Base-by-base conservation (phyloP, 1,140 invertebrate species). In the Pogonomyrmex barbatus region DNA sequence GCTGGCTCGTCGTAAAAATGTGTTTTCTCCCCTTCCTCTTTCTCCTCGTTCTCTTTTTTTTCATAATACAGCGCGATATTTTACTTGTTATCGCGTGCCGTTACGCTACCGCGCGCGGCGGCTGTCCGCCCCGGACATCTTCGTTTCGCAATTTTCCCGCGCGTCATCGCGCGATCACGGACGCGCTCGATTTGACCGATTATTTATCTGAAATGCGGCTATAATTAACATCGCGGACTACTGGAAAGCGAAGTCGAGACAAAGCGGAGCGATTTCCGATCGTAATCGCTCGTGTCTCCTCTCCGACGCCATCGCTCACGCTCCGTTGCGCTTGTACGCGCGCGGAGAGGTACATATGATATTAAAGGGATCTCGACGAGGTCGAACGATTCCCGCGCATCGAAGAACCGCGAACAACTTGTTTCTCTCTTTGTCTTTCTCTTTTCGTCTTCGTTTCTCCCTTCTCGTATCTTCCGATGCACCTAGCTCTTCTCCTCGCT, bases 341-440 rank as follows among this genome's bases (percentile, higher is more conserved):
- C 42, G 12, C 24, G 17, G 54, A 58, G 71, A 70, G 24, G 86
- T 63, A 54, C 45, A 65, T 60, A 47, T 81, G 89, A 92, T 93
- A 91, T 91, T 91, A 92, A 92, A 92, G 89, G 92, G 86, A 93
- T 92, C 89, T 88, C 75, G 84, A 67, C 85, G 75, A 68, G 79
- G 39, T 36, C 77, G 85, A 87, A 78, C 87, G 71, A 91, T 92
- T 92, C 88, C 91, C 60, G 54, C 76, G 73, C 67, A 86, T 89
- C 86, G 88, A 87, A 89, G 88, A 94, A 93, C 93, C 93, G 89
- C 92, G 90, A 93, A 95, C 94, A 94, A 94, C 93, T 94, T 93
- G 91, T 91, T 94, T 91, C 75, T 54, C 88, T 70, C 75, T 75
- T 63, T 30, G 10, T 84, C 33, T 47, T 17, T 65, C 39, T 76